phyloP scores from a whole-genome alignment of 2,113 vertebrate genomes.

The Condylura cristata region DNA sequence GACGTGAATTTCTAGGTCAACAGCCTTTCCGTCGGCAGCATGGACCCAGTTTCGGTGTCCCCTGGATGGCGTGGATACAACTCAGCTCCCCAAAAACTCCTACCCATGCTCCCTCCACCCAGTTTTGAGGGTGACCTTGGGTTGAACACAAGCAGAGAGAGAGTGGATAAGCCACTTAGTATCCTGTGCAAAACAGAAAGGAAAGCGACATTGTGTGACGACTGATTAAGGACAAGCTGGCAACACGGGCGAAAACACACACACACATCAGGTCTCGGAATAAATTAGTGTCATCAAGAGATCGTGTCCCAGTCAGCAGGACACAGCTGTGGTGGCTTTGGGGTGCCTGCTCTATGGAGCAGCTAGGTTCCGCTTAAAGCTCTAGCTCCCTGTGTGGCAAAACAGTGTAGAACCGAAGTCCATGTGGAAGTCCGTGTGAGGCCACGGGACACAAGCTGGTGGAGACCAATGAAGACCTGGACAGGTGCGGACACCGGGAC shows the following conservation, averaged over 20 bases:
- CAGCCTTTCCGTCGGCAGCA: not conserved
- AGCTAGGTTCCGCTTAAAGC: constrained; percentile 2
- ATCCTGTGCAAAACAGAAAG: not conserved
- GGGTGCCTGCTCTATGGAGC: not conserved
- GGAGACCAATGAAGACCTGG: not conserved
- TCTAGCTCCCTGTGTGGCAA: constrained; percentile 32
- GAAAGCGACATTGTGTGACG: constrained; percentile 65
- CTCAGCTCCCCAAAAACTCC: not conserved
- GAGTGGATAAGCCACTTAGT: not conserved
- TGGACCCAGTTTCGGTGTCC: too few relatives aligned
- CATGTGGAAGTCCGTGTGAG: not conserved
- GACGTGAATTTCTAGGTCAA: not conserved
- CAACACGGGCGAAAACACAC: constrained; percentile 57
- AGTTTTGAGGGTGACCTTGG: constrained; percentile 4
- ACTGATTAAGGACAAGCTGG: constrained; percentile 51
- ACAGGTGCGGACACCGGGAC: not conserved
- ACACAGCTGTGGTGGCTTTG: not conserved
- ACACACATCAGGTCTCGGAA: constrained; percentile 30
- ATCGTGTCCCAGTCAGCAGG: not conserved
- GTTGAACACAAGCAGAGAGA: not conserved
- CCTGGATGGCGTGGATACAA: not conserved
- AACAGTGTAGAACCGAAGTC: not conserved
- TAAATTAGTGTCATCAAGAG: not conserved
- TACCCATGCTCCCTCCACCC: not conserved
- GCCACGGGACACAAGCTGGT: not conserved